Evolutionary conservation across 1,140 invertebrate species (phyloP).

Genomic region (Drosophila tropicalis): DNA sequence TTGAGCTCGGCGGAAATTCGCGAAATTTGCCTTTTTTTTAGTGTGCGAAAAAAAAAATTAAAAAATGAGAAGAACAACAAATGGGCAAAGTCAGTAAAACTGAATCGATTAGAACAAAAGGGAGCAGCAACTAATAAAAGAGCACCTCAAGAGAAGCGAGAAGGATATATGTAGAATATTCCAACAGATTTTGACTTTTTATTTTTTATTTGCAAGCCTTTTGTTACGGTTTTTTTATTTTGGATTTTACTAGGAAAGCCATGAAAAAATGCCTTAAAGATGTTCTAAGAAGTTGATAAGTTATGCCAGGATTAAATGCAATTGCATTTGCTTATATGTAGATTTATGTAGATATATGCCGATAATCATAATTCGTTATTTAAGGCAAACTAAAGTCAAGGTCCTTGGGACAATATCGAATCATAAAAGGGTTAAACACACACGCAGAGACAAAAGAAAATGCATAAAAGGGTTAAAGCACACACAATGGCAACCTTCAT

Average conservation of each 20-base stretch:
- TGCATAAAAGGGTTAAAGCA: slow-evolving; percentile 62
- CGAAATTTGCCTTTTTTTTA: slow-evolving; percentile 61
- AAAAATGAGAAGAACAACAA: slow-evolving; percentile 26
- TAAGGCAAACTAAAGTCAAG: slow-evolving; percentile 38
- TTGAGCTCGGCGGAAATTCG: slow-evolving; percentile 70
- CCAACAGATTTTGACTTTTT: slow-evolving; percentile 61
- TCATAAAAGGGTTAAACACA: slow-evolving; percentile 71
- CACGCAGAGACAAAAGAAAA: neutral
- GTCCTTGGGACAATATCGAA: slow-evolving; percentile 46
- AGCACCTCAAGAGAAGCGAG: neutral
- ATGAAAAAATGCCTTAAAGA: slow-evolving; percentile 7
- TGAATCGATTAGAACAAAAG: slow-evolving; percentile 74
- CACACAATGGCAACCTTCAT: slow-evolving; percentile 21
- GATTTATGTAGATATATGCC: neutral
- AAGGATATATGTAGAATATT: slow-evolving; percentile 18
- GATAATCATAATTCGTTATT: neutral
- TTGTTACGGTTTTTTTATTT: slow-evolving; percentile 45
- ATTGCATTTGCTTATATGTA: neutral
- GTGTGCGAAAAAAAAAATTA: slow-evolving; percentile 48
- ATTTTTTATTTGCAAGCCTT: slow-evolving; percentile 71
- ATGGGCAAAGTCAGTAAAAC: slow-evolving; percentile 68
- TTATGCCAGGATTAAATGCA: slow-evolving; percentile 13
- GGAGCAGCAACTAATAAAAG: slow-evolving; percentile 3
- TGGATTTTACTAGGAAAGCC: slow-evolving; percentile 40
- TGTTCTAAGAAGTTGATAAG: slow-evolving; percentile 29